phyloP scores from a whole-genome alignment of 1,140 invertebrate species.

The Pararge aegeria region DNA sequence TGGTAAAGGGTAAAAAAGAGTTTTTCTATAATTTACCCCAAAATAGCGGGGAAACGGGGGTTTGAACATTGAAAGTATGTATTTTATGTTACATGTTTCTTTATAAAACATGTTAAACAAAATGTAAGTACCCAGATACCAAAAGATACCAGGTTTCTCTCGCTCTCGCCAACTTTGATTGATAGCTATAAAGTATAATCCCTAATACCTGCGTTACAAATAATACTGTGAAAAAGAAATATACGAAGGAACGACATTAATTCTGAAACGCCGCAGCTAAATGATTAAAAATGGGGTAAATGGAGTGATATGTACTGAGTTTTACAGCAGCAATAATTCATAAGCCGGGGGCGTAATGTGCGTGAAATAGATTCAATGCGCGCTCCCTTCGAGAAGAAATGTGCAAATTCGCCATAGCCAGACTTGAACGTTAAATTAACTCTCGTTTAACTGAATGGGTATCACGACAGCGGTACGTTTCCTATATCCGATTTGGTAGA shows the following conservation, averaged over 20 bases:
- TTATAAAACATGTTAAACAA: no score
- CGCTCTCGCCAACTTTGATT: no score
- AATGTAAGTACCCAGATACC: no score
- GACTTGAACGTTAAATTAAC: conserved; percentile 57
- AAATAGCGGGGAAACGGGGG: no score
- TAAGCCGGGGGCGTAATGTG: conserved; percentile 60
- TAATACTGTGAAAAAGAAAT: not conserved
- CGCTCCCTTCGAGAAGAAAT: conserved; percentile 57
- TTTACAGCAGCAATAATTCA: conserved; percentile 66
- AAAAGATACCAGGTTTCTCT: no score
- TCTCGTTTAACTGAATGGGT: not conserved
- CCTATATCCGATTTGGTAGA: no score
- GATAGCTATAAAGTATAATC: no score
- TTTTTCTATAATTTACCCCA: no score
- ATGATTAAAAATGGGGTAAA: conserved; percentile 58
- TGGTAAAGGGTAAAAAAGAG: no score
- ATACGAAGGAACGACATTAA: not conserved
- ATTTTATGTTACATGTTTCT: no score
- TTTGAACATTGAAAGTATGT: no score
- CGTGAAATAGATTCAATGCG: conserved; percentile 62
- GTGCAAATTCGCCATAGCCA: conserved; percentile 32
- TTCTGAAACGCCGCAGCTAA: conserved; percentile 23
- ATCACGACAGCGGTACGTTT: not conserved
- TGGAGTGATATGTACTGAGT: conserved; percentile 63
- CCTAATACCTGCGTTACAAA: not conserved